Base-by-base conservation (phyloP, 1,140 invertebrate species). In the Nomia melanderi region DNA sequence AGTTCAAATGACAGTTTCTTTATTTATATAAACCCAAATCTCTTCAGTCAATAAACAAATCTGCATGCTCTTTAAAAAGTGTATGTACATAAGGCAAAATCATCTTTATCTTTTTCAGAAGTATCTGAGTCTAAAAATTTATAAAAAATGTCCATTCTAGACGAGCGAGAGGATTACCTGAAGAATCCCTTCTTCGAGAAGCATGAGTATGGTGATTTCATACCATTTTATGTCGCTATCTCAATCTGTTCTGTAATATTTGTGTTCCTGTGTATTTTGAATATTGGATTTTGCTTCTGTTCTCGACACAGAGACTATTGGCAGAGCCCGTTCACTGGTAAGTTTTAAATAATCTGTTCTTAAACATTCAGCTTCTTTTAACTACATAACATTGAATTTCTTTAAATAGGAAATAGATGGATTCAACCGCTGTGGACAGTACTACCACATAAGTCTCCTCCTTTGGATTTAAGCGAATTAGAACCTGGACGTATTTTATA, bases 391-490 rank as follows among this genome's bases (percentile, higher is more conserved):
- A 47, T 39, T 66, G 0, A 62, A 27, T 23, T 65, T 14, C 59
- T 78, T 91, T 17, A 14, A 92, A 56, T 84, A 96, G 96, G 96
- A 44, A 97, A 97, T 91, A 95, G 96, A 83, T 97, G 95, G 95
- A 93, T 97, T 71, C 94, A 96, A 14, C 96, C 96, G 11, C 92
- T 97, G 86, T 97, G 96, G 96, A 95, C 96, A 17, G 93, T 95
- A 50, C 96, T 96, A 20, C 96, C 97, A 0, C 95, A 96, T 81
- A 95, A 96, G 74, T 96, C 96, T 88, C 96, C 96, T n/a, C 95
- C 97, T 9, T 88, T 97, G 23, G 96, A 97, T 90, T 94, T 96
- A 25, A 95, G 95, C 1, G 96, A 97, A 90, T 88, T 97, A 0
- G 94, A 96, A 87, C 74, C 89, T 29, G 85, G 89, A 64, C 50